Conservation (phyloP, 2,888 invertebrate species). For the Bursaphelenchus okinawaensis region DNA sequence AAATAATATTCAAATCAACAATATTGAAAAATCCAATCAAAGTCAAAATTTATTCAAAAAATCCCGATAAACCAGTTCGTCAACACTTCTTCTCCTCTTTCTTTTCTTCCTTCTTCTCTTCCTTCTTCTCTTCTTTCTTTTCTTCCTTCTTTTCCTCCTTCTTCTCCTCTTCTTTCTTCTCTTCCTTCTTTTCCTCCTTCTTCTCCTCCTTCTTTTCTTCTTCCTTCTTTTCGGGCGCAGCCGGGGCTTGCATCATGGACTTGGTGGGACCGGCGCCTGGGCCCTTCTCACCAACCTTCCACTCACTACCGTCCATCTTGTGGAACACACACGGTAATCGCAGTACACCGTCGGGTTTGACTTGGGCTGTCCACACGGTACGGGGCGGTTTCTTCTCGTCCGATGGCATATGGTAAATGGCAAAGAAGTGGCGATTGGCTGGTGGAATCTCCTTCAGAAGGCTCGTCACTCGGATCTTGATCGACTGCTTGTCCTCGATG, state of each 20-base stretch:
- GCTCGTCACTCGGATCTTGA: constrained; percentile 20
- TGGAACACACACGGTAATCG: constrained; percentile 27
- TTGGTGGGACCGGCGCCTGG: not conserved
- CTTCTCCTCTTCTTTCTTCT: not conserved
- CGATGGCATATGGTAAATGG: constrained; percentile 25
- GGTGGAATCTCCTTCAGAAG: constrained; percentile 18
- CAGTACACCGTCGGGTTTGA: constrained; percentile 40
- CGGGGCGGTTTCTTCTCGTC: constrained; percentile 21
- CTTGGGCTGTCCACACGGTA: constrained; percentile 29
- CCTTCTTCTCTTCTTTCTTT: not conserved
- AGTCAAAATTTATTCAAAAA: too few species aligned
- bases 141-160: not conserved
- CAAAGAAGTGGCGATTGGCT: constrained; percentile 23
- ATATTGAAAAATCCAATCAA: too few species aligned
- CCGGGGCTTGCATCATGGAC: not conserved
- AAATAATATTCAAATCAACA: too few species aligned
- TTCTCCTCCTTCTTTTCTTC: not conserved
- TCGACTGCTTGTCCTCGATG: constrained; percentile 20
- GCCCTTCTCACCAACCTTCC: not conserved
- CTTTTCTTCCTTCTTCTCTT: not conserved
- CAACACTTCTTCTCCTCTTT: not conserved
- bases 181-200: not conserved
- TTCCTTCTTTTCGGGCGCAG: not conserved
- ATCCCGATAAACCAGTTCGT: too few species aligned
- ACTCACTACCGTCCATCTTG: constrained; percentile 15